Conservation (phyloP, 2,113 vertebrate genomes). For the Sinocyclocheilus anshuiensis region DNA sequence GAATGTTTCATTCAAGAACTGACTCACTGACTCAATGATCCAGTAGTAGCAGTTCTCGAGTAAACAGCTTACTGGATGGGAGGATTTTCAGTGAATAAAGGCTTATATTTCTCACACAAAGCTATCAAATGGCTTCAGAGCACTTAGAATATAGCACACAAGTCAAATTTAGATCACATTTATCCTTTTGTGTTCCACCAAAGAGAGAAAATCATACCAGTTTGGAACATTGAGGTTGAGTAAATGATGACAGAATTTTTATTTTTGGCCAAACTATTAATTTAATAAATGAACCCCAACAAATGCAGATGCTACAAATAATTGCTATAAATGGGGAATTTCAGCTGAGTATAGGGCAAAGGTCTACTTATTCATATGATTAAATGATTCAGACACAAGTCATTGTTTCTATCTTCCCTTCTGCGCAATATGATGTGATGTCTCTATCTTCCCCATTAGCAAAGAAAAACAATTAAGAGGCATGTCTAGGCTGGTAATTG, state of each 20-base stretch:
- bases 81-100: not conserved
- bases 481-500: constrained; percentile 73
- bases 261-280: not conserved
- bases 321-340: constrained; percentile 64
- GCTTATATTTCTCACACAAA: not conserved
- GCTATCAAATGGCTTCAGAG: not conserved
- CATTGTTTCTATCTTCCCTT: constrained; percentile 70
- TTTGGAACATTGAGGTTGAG: not conserved
- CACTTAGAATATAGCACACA: too few relatives aligned
- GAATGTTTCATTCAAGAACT: not conserved
- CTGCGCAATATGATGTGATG: constrained; percentile 69
- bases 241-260: not conserved
- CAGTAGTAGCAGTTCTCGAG: not conserved
- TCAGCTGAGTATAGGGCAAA: constrained; percentile 60
- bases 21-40: not conserved
- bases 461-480: constrained; percentile 73
- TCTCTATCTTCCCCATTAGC: constrained; percentile 68
- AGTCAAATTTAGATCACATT: not conserved
- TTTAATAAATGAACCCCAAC: constrained; percentile 14
- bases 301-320: constrained; percentile 58
- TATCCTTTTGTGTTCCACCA: not conserved
- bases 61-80: not conserved
- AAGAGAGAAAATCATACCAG: not conserved
- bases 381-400: constrained; percentile 71
- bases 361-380: constrained; percentile 76